Base-by-base conservation (phyloP, 2,888 invertebrate species). In the Ennomos erosarius region DNA sequence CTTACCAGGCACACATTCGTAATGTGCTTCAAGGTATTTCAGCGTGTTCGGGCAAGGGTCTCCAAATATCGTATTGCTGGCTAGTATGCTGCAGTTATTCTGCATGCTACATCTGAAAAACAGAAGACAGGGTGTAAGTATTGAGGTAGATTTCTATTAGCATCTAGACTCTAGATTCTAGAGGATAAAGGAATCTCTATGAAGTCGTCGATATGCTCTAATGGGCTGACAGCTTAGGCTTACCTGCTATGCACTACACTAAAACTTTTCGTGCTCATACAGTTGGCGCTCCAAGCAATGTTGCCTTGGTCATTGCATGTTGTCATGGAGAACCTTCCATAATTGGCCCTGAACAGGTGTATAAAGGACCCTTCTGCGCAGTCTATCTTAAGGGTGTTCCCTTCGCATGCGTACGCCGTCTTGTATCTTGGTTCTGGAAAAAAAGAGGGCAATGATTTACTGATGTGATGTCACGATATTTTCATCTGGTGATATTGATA, bases 261-360 rank as follows among this genome's bases (percentile, higher is more conserved):
- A 74, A 97, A 94, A 66, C 98, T 97, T 82, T 96, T 96, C 49
- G 96, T 96, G 56, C 98, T 97, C 96, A 98, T 98, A 88, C 98
- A 99, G 91, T 98, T 98, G 75, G 98, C 97, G 82, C 98, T 97
- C 98, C 98, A 98, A 78, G 98, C 97, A n/a, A 97, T 97, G 88
- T 98, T 96, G 69, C 98, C 98, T 82, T 98, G 97, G 87, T 98
- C 98, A 89, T 99, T 98, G 93, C 99, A 99, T 85, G 98, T 97
- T 78, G 97, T 97, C 87, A 98, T 97, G 69, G 97, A 98, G 90
- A 98, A 98, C 77, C 98, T 94, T 52, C 98, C 98, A 85, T 98
- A 99, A 93, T 98, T 98, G 64, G 98, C 98, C 69, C 98, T 94
- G 84, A 98, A 96, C 76, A 99, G 94, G 83, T 97, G 96, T 76